Evolutionary conservation across 2,113 vertebrate genomes (phyloP).

Genomic region (Emydocephalus ijimae): DNA sequence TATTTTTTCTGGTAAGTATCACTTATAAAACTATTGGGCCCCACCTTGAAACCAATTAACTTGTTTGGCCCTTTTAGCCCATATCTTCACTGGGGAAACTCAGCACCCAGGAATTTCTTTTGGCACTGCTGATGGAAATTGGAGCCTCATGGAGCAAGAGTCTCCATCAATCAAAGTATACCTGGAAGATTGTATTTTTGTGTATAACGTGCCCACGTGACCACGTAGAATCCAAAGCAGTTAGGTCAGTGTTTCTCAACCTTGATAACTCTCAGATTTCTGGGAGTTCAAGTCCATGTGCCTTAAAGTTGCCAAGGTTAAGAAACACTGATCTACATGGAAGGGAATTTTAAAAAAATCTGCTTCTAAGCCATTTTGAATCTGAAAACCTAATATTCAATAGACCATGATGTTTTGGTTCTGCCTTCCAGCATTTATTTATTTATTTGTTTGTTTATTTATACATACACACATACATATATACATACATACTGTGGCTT

Average conservation of each 20-base stretch:
- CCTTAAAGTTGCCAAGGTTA: not conserved
- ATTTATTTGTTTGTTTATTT: too few species aligned
- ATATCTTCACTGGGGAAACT: not conserved
- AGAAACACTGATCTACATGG: not conserved
- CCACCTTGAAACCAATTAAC: slow-evolving; percentile 10
- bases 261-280: not conserved
- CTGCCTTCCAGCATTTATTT: not conserved
- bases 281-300: not conserved
- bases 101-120: not conserved
- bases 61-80: not conserved
- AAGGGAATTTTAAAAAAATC: not conserved
- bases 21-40: not conserved
- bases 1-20: not conserved
- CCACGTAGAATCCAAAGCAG: not conserved
- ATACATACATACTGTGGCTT: too few species aligned
- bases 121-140: not conserved
- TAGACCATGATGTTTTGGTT: not conserved
- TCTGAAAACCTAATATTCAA: not conserved
- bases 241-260: not conserved
- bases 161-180: not conserved
- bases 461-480: too few species aligned
- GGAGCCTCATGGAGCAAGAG: not conserved
- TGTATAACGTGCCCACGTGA: not conserved
- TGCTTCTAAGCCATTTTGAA: not conserved
- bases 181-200: not conserved